A percentile compares a stretch with the other conserved stretches of the same genome.
phyloP scores from a whole-genome alignment of 2,797 vertebrate species.

The Pelodytes ibericus region DNA sequence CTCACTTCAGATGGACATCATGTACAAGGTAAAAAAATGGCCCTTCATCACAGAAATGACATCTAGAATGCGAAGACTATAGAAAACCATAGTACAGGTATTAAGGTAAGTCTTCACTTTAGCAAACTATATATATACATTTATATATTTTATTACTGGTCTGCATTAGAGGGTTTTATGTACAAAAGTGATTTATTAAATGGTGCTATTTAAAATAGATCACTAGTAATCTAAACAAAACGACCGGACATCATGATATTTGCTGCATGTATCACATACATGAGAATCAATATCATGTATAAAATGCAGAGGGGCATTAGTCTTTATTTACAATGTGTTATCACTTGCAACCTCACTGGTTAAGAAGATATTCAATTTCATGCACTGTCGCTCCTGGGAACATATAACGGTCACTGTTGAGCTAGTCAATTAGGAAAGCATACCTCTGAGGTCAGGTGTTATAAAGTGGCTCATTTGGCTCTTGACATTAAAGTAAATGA shows the following conservation, averaged over 20 bases:
- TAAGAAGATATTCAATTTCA: not conserved
- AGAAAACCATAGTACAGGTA: too few species aligned
- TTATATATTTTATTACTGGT: too few species aligned
- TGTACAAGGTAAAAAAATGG: too few species aligned
- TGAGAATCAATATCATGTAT: not conserved
- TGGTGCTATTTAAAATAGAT: too few species aligned
- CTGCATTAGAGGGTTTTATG: too few species aligned
- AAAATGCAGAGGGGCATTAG: not conserved
- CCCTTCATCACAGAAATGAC: too few species aligned
- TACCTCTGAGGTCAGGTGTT: not conserved
- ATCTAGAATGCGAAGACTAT: too few species aligned
- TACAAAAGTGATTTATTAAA: too few species aligned
- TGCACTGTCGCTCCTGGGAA: not conserved
- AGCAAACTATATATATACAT: too few species aligned
- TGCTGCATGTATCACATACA: not conserved
- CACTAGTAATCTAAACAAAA: too few species aligned
- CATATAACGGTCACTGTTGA: not conserved
- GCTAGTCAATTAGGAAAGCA: not conserved
- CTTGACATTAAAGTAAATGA: not conserved
- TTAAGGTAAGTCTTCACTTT: too few species aligned
- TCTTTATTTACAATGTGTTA: conserved; percentile 33
- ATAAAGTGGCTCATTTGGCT: not conserved
- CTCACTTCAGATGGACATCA: too few species aligned
- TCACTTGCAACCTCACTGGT: conserved; percentile 12
- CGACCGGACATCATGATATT: not conserved